Conservation (phyloP, 2,113 vertebrate genomes). For the Chaetops frenatus region DNA sequence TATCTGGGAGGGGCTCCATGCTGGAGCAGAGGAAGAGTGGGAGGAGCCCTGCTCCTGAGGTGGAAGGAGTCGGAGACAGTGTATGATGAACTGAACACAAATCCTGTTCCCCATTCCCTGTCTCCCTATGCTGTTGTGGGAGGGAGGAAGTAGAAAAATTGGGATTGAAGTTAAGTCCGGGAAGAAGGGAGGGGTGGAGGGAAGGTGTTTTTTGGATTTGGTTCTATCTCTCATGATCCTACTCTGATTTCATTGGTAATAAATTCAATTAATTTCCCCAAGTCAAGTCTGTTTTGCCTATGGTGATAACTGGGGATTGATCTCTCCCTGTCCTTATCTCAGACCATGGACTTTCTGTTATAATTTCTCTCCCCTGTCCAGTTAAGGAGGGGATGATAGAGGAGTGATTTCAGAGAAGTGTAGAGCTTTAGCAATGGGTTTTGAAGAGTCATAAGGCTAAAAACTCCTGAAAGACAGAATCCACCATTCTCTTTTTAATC, state of each 20-base stretch:
- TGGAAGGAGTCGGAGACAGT: accelerated
- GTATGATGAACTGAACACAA: background rate
- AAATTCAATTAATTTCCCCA: background rate
- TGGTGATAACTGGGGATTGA: background rate
- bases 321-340: background rate
- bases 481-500: background rate
- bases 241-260: background rate
- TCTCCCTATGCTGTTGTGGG: too few species aligned
- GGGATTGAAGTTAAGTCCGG: accelerated
- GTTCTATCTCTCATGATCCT: background rate
- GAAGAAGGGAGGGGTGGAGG: background rate
- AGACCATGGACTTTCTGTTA: background rate
- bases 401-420: background rate
- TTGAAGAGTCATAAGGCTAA: background rate
- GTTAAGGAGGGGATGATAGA: background rate
- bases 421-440: background rate
- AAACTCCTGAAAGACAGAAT: background rate
- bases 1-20: background rate
- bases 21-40: background rate
- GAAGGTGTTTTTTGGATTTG: background rate
- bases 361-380: background rate
- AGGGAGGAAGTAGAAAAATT: background rate
- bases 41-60: background rate
- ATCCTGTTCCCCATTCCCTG: background rate
- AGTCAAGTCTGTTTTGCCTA: background rate